Evolutionary conservation across 1,140 invertebrate genomes (phyloP).

Genomic region (Drosophila nigrodunni): DNA sequence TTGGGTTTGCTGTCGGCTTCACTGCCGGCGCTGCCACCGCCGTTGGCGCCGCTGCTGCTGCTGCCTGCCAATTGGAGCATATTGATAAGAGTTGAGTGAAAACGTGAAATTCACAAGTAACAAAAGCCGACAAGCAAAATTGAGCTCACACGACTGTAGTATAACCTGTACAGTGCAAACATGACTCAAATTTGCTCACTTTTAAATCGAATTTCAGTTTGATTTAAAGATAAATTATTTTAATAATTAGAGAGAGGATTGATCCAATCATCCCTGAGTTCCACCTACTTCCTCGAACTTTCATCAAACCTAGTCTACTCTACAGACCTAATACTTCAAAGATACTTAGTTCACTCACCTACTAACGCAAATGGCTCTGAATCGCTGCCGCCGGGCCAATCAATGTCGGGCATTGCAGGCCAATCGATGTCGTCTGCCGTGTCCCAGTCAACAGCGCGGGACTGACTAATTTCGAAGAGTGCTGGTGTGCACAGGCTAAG

Average conservation of each 20-base stretch:
- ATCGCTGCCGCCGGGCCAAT: constrained; percentile 69
- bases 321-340: too few species aligned
- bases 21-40: constrained; percentile 18
- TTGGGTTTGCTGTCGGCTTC: constrained; percentile 61
- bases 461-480: constrained; percentile 91
- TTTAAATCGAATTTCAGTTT: too few species aligned
- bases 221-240: too few species aligned
- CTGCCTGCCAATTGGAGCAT: constrained; percentile 57
- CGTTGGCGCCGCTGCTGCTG: constrained; percentile 19
- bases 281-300: too few species aligned
- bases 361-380: constrained; percentile 72
- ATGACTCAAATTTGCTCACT: background rate
- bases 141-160: too few species aligned
- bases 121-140: too few species aligned
- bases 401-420: constrained; percentile 71
- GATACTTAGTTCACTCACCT: constrained; percentile 44
- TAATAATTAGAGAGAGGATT: too few species aligned
- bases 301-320: too few species aligned
- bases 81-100: constrained; percentile 62
- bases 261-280: background rate
- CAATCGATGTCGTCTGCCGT: constrained; percentile 84
- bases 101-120: background rate
- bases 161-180: too few species aligned
- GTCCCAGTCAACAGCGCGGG: constrained; percentile 90
- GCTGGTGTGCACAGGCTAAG: constrained; percentile 89